Evolutionary conservation across 2,888 invertebrate species (phyloP).

Genomic region (Mechanitis messenoides): DNA sequence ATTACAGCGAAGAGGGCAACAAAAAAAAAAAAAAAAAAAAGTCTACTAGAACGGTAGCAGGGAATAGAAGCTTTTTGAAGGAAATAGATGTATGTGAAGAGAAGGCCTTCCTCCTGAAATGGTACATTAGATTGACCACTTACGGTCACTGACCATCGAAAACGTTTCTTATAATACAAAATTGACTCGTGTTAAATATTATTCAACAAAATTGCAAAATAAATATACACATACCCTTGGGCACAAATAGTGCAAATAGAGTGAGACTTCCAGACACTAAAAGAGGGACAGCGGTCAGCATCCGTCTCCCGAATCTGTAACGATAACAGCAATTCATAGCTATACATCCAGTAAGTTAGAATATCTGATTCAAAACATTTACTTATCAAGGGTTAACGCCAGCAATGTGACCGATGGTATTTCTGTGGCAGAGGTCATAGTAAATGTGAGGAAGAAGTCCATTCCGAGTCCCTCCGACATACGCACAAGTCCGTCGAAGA

Average conservation of each 20-base stretch:
- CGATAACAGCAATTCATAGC: background rate
- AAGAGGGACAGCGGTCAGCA: slow-evolving; percentile 54
- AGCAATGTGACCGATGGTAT: slow-evolving; percentile 63
- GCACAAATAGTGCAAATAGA: slow-evolving; percentile 53
- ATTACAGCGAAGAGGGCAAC: too few relatives aligned
- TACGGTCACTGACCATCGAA: too few relatives aligned
- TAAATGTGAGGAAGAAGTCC: slow-evolving; percentile 68
- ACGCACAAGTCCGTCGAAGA: slow-evolving; percentile 67
- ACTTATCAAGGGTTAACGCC: slow-evolving; percentile 61
- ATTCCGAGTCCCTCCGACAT: slow-evolving; percentile 64
- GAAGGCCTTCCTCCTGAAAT: too few relatives aligned
- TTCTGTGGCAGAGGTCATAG: slow-evolving; percentile 64
- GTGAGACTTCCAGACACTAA: slow-evolving; percentile 48
- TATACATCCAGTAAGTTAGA: background rate
- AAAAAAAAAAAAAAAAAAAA: too few relatives aligned
- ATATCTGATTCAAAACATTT: slow-evolving; percentile 16
- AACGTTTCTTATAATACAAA: background rate
- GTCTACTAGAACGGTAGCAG: too few relatives aligned
- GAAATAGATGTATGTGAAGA: too few relatives aligned
- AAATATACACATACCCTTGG: slow-evolving; percentile 48
- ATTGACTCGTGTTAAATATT: background rate
- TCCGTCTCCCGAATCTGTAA: slow-evolving; percentile 60
- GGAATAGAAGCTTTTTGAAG: too few relatives aligned
- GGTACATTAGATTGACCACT: too few relatives aligned
- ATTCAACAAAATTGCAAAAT: slow-evolving; percentile 4